Conservation (phyloP, 2,113 vertebrate genomes). For the Salvator merianae region DNA sequence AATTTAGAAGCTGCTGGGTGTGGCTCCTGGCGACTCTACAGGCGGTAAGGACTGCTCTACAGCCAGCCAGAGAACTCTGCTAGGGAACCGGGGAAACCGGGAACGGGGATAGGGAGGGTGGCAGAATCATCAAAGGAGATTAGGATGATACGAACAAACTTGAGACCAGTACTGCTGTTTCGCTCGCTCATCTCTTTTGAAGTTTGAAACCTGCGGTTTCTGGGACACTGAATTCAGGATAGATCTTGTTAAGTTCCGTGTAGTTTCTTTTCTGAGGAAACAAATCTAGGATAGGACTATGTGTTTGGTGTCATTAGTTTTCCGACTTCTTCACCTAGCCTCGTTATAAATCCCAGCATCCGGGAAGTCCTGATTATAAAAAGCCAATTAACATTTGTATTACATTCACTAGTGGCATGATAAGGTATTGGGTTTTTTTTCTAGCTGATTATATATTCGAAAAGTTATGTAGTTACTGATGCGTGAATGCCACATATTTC, state of each 20-base stretch:
- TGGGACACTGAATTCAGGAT: too few species aligned
- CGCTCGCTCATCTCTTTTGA: neutral
- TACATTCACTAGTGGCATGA: too few species aligned
- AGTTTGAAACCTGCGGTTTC: too few species aligned
- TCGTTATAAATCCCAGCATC: neutral
- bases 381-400: neutral
- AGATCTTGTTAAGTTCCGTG: neutral
- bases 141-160: accelerated
- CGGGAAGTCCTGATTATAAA: neutral
- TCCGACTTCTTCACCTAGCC: neutral
- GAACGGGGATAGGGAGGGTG: accelerated
- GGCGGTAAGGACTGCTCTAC: conserved; percentile 74
- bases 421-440: neutral
- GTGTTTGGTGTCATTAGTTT: neutral
- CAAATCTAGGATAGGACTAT: neutral
- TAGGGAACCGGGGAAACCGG: neutral
- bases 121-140: too few species aligned
- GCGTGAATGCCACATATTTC: neutral
- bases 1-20: conserved; percentile 51
- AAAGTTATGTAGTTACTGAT: neutral
- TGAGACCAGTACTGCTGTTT: neutral
- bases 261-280: neutral
- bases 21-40: conserved; percentile 81
- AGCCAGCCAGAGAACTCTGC: neutral
- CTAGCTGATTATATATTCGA: neutral